Evolutionary conservation across 2,797 vertebrate species (phyloP).

Genomic region (Meriones psammophilus): DNA sequence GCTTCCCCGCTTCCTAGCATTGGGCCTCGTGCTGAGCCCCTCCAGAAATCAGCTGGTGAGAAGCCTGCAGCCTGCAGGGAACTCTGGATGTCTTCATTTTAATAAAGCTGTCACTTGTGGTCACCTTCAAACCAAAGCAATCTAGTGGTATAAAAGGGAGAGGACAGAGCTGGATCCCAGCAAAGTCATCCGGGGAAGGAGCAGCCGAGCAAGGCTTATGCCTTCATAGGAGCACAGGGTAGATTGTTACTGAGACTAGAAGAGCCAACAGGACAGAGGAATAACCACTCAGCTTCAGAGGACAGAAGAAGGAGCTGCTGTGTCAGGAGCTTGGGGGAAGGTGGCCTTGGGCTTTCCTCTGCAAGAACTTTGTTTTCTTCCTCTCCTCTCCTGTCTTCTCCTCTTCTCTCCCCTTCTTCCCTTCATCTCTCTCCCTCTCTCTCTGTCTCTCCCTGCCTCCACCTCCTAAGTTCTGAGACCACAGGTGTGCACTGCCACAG

Average conservation of each 20-base stretch:
- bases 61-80: conserved; percentile 50
- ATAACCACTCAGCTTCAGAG: conserved; percentile 31
- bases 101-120: conserved; percentile 84
- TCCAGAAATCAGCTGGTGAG: conserved; percentile 44
- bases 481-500: neutral
- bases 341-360: conserved; percentile 53
- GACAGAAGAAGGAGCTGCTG: neutral
- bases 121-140: conserved; percentile 80
- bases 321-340: conserved; percentile 25
- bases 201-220: neutral
- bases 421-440: accelerated
- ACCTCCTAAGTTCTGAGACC: neutral
- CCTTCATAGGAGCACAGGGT: neutral
- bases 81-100: conserved; percentile 77
- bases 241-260: conserved; percentile 21
- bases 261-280: conserved; percentile 33
- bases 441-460: neutral
- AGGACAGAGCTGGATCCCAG: conserved; percentile 22
- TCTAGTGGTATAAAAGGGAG: conserved; percentile 56
- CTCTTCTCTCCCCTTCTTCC: neutral
- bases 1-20: neutral
- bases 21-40: neutral
- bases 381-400: accelerated
- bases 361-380: neutral
- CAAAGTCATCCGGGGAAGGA: neutral